A percentile compares a stretch with the other conserved stretches of the same genome.
Evolutionary conservation across 2,797 vertebrate species (phyloP).

Genomic region (Cottoperca gobio): DNA sequence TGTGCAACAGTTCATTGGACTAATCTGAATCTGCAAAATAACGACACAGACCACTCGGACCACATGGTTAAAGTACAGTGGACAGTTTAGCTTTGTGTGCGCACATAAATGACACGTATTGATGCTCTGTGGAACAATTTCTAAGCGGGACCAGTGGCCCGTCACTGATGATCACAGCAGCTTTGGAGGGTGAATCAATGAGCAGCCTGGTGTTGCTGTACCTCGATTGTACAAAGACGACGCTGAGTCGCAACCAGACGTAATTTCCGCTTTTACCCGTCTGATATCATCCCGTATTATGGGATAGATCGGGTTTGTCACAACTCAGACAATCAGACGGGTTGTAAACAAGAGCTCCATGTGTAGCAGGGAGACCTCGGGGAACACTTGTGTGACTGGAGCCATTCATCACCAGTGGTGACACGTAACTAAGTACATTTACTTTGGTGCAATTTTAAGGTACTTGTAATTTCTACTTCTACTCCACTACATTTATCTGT

Average conservation of each 20-base stretch:
- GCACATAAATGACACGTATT: constrained; percentile 53
- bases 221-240: constrained; percentile 2
- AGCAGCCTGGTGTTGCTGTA: constrained; percentile 18
- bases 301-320: background rate
- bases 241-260: constrained; percentile 20
- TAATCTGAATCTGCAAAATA: too few relatives aligned
- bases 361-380: background rate
- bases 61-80: background rate
- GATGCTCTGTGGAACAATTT: constrained; percentile 32
- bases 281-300: background rate
- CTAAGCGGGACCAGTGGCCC: background rate
- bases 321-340: background rate
- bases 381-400: background rate
- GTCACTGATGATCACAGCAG: constrained; percentile 4
- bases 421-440: background rate
- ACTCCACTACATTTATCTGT: background rate
- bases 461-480: background rate
- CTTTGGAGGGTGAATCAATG: constrained; percentile 5
- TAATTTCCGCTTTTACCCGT: background rate
- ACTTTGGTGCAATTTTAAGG: background rate
- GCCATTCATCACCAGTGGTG: background rate
- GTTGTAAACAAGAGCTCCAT: background rate
- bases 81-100: constrained; percentile 63
- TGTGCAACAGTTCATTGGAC: too few relatives aligned
- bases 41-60: background rate